phyloP scores from a whole-genome alignment of 2,888 invertebrate species.

The Dryococelus australis region DNA sequence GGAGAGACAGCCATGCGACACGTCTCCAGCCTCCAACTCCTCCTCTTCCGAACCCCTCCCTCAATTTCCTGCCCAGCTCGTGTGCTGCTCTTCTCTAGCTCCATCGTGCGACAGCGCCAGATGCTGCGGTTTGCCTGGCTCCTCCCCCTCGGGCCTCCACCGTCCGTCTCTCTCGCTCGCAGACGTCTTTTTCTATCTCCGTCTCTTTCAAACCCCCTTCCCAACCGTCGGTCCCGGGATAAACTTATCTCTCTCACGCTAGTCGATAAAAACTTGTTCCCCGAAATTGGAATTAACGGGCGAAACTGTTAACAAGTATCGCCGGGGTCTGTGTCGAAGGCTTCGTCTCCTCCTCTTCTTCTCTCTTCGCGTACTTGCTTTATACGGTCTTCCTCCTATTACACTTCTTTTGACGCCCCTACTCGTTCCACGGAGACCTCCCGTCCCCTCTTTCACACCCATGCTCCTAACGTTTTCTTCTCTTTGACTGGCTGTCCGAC shows the following conservation, averaged over 20 bases:
- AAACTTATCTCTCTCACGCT: not conserved
- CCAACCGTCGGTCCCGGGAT: not conserved
- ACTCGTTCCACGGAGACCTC: not conserved
- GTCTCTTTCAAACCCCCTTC: not conserved
- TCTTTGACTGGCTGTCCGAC: constrained; percentile 3
- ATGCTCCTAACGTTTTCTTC: not conserved
- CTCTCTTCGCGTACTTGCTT: not conserved
- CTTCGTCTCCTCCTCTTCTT: not conserved
- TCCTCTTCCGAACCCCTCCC: not conserved
- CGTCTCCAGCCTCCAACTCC: not conserved
- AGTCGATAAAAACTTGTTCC: constrained; percentile 16
- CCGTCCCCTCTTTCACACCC: not conserved
- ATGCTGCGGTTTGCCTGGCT: constrained; percentile 1
- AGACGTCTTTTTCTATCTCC: not conserved
- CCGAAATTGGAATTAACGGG: constrained; percentile 16
- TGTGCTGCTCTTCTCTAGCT: not conserved
- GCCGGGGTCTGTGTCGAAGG: not conserved
- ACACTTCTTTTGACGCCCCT: constrained; percentile 1
- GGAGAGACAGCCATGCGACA: not conserved
- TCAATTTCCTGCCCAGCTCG: not conserved
- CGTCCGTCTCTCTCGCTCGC: not conserved
- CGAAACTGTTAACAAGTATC: constrained; percentile 16
- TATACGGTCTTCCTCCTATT: constrained; percentile 16
- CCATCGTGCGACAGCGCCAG: constrained; percentile 9
- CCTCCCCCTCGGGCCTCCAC: not conserved